Percentiles rank a stretch among this genome's conserved stretches.
Evolutionary conservation across 2,113 vertebrate genomes (phyloP).

Genomic region (Cynocephalus volans): DNA sequence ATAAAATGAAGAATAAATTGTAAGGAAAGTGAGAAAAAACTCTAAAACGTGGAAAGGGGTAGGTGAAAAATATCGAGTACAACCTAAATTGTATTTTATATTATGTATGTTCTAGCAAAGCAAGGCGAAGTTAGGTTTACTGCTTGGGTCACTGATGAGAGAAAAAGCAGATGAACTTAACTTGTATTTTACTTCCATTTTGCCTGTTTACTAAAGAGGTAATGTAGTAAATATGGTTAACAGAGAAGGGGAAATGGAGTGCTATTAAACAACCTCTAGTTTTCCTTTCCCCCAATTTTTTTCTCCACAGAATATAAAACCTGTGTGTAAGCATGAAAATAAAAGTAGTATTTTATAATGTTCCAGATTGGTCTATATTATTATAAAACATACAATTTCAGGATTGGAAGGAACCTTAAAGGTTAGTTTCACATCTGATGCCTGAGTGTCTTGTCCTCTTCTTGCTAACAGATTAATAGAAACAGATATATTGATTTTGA

Average conservation of each 20-base stretch:
- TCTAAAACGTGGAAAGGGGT: not conserved
- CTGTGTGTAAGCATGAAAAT: not conserved
- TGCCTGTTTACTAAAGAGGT: not conserved
- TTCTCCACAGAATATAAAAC: not conserved
- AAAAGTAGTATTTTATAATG: not conserved
- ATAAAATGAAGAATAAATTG: slow-evolving; percentile 11
- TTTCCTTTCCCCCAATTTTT: not conserved
- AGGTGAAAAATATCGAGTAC: not conserved
- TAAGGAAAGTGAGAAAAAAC: not conserved
- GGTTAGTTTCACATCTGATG: not conserved
- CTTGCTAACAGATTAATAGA: not conserved
- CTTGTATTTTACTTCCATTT: not conserved
- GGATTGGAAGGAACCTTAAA: not conserved
- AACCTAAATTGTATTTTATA: not conserved
- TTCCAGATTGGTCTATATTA: not conserved
- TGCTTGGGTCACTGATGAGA: not conserved
- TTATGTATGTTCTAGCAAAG: not conserved
- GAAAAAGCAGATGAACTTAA: not conserved
- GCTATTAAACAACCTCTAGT: not conserved
- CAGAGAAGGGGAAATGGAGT: not conserved
- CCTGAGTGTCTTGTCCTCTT: not conserved
- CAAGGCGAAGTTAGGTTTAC: not conserved
- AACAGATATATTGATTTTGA: not conserved
- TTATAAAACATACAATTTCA: not conserved
- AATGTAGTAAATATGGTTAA: not conserved